Percentiles rank a stretch among this genome's conserved stretches.
Conservation (phyloP, 2,797 vertebrate species). For the Lepilemur septentrionalis region DNA sequence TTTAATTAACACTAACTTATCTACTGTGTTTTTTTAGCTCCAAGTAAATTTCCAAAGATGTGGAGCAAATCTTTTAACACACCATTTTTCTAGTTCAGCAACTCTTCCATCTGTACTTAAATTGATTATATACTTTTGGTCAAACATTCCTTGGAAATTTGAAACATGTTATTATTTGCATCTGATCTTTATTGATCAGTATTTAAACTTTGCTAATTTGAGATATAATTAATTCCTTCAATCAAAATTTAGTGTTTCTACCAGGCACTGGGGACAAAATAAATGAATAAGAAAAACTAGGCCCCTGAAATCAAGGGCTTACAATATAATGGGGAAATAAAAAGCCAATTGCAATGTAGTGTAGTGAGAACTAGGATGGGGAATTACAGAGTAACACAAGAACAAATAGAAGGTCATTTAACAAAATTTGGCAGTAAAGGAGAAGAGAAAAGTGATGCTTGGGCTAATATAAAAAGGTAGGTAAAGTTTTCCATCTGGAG, state of each 20-base stretch:
- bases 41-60: conserved; percentile 20
- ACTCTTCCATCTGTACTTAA: neutral
- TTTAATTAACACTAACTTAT: conserved; percentile 49
- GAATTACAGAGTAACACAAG: neutral
- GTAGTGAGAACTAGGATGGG: neutral
- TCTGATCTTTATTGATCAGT: neutral
- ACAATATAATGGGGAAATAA: neutral
- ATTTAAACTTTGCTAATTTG: neutral
- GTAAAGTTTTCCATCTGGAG: neutral
- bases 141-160: neutral
- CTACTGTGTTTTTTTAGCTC: neutral
- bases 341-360: neutral
- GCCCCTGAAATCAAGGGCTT: neutral
- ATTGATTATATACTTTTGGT: neutral
- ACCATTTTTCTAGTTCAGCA: neutral
- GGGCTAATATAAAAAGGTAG: neutral
- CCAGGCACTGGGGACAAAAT: neutral
- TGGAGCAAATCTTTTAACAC: neutral
- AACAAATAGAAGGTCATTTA: neutral
- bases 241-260: neutral
- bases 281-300: neutral
- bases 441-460: neutral
- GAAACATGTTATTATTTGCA: neutral
- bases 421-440: neutral
- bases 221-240: neutral